Conservation (phyloP, 2,888 invertebrate genomes). For the Cryptops parisi region DNA sequence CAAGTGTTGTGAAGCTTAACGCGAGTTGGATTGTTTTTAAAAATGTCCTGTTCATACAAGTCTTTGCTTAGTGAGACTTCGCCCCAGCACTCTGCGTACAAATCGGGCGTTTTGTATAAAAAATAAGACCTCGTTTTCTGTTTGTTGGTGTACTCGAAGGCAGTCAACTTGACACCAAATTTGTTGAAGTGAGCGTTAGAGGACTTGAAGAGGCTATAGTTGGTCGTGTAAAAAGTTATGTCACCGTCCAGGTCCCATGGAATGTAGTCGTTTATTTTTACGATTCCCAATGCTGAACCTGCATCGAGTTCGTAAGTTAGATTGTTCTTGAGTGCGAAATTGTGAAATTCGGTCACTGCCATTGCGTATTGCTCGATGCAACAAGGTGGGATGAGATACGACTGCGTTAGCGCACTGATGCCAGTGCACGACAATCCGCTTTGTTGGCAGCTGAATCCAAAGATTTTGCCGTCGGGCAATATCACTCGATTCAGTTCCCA, state of each 20-base stretch:
- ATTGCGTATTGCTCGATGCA: neutral
- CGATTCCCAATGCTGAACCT: slow-evolving; percentile 27
- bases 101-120: neutral
- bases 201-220: neutral
- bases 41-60: neutral
- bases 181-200: neutral
- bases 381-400: neutral
- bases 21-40: neutral
- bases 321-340: slow-evolving; percentile 2
- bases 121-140: neutral
- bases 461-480: neutral
- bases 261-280: slow-evolving; percentile 26
- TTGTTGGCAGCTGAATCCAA: neutral
- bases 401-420: neutral
- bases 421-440: neutral
- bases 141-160: neutral
- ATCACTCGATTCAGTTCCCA: neutral
- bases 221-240: slow-evolving; percentile 19
- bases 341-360: neutral
- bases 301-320: slow-evolving; percentile 26
- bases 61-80: neutral
- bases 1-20: neutral
- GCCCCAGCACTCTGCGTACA: neutral
- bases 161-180: neutral
- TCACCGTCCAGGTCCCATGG: slow-evolving; percentile 30